phyloP scores from a whole-genome alignment of 23 tunicate species.

The Phallusia fumigata region DNA sequence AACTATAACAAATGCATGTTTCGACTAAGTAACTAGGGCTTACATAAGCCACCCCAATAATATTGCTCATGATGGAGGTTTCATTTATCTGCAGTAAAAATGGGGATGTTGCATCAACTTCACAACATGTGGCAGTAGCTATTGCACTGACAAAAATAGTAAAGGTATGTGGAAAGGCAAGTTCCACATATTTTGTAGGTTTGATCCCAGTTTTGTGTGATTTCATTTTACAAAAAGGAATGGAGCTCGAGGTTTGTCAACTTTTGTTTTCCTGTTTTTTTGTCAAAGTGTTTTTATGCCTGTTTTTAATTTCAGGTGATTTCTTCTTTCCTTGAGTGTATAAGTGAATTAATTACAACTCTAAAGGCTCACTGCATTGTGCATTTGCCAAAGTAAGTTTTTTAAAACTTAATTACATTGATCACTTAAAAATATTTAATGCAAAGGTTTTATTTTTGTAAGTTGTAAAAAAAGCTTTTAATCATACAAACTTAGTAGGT shows the following conservation, averaged over 20 bases:
- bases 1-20: neutral
- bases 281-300: neutral
- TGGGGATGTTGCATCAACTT: neutral
- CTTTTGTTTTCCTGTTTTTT: too few relatives aligned
- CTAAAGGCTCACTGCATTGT: conserved; percentile 69
- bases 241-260: neutral
- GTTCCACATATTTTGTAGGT: neutral
- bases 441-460: too few relatives aligned
- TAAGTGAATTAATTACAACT: conserved; percentile 34
- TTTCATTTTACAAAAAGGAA: neutral
- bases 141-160: neutral
- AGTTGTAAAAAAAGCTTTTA: too few relatives aligned
- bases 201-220: conserved; percentile 13
- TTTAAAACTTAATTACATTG: too few relatives aligned
- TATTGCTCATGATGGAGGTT: too few relatives aligned
- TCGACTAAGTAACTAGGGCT: too few relatives aligned
- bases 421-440: too few relatives aligned
- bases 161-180: neutral
- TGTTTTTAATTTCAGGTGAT: conserved; percentile 33
- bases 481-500: too few relatives aligned
- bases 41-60: too few relatives aligned
- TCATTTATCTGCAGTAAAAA: too few relatives aligned
- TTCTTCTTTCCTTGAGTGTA: conserved; percentile 31
- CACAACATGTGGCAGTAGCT: neutral
- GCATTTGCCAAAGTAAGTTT: conserved; percentile 41